Evolutionary conservation across 53 echinoderm and acorn worm genomes (phyloP).

Genomic region (Echinometra lucunter): DNA sequence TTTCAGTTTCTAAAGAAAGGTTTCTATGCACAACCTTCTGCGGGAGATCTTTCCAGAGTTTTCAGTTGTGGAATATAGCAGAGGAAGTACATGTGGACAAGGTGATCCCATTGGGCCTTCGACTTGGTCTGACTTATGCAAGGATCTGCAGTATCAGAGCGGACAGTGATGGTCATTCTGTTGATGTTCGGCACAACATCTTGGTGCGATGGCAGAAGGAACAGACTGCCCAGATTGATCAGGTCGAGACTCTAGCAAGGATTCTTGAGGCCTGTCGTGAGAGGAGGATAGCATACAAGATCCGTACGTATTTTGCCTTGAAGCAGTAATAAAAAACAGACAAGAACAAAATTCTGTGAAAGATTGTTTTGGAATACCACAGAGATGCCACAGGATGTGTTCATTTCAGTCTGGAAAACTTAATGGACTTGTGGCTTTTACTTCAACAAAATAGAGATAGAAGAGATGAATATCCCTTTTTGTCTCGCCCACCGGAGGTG

Average conservation of each 20-base stretch:
- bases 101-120: constrained; percentile 9
- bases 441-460: too few relatives aligned
- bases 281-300: not conserved
- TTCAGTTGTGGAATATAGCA: constrained; percentile 3
- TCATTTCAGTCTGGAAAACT: too few relatives aligned
- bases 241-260: constrained; percentile 19
- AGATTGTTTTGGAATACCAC: too few relatives aligned
- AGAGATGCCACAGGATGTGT: too few relatives aligned
- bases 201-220: not conserved
- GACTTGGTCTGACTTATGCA: constrained; percentile 15
- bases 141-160: not conserved
- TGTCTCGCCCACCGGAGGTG: too few relatives aligned
- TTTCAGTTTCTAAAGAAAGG: constrained; percentile 3
- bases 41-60: not conserved
- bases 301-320: not conserved
- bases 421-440: too few relatives aligned
- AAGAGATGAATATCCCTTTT: too few relatives aligned
- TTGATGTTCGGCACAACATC: not conserved
- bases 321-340: not conserved
- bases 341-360: not conserved
- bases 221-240: constrained; percentile 8
- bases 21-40: not conserved
- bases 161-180: not conserved
- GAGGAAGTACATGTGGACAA: not conserved
- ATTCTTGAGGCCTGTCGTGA: constrained; percentile 31